Evolutionary conservation across 2,797 vertebrate genomes (phyloP), one percentile per base, ranked within the genome.

Genomic region (Dicrostonyx torquatus): DNA sequence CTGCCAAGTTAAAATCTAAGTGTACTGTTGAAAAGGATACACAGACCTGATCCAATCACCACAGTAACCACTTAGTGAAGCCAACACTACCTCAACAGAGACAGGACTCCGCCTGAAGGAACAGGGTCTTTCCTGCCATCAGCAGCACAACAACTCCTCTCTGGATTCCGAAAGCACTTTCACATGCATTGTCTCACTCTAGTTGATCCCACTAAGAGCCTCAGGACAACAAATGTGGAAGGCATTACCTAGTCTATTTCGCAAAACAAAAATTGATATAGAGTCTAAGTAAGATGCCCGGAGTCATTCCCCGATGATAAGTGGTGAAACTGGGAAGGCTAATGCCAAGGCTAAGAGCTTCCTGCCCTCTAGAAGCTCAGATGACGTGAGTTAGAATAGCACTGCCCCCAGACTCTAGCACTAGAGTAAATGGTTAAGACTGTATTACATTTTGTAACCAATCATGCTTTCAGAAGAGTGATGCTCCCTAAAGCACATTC

Each of bases 171-270:
- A 88, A 88, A 90, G 70, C 66, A 80, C 77, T 58, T 91, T 26
- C 84, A 50, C 75, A 93, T 4, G n/a, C 72, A 66, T 10, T 86
- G 85, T 14, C 89, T 96, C 91, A 87, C 75, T 37, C 8, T 48
- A 94, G 66, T 2, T 15, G 58, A 80, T 53, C 78, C 77, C 68
- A 40, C 77, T 73, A 87, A 93, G 0, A 72, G 94, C 55, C 64
- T 76, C 60, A 80, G 93, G 58, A 89, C 73, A 95, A 82, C 73
- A 87, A 83, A 88, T 29, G 66, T 75, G 83, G 82, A 79, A 84
- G 75, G 82, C 31, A 68, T 29, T 6, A 24, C 43, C 29, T 48
- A 2, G n/a, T 72, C 66, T 48, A 43, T 22, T 68, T 43, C 73
- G 88, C 66, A 85, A 76, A 77, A 89, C 55, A 88, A 73, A 92